Conservation (phyloP, 2,888 invertebrate genomes). For the Ptilodon capucinus region DNA sequence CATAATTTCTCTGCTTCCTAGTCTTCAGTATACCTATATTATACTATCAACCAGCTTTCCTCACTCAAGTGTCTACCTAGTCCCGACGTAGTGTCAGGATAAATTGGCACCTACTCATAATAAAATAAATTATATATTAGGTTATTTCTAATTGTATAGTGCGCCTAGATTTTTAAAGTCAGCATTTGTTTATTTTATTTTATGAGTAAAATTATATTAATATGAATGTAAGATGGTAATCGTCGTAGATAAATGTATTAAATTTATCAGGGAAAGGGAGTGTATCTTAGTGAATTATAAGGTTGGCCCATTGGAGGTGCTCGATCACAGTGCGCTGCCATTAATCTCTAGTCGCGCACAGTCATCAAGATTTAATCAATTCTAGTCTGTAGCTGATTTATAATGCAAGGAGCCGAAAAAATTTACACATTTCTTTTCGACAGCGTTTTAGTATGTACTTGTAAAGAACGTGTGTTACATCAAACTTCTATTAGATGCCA, state of each 20-base stretch:
- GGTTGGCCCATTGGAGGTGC: conserved; percentile 1
- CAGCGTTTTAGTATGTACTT: background rate
- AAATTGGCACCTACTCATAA: too few relatives aligned
- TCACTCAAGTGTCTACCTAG: too few relatives aligned
- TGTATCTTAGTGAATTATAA: conserved; percentile 1
- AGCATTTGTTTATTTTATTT: too few relatives aligned
- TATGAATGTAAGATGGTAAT: too few relatives aligned
- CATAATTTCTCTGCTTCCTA: too few relatives aligned
- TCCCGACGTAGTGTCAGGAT: too few relatives aligned
- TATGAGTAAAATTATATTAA: too few relatives aligned
- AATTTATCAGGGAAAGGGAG: background rate
- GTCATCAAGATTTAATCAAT: conserved; percentile 58
- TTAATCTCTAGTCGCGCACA: conserved; percentile 46
- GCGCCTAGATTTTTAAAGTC: too few relatives aligned
- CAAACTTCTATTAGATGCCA: background rate
- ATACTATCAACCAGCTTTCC: too few relatives aligned
- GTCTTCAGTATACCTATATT: too few relatives aligned
- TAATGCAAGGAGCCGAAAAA: conserved; percentile 34
- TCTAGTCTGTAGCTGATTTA: conserved; percentile 43
- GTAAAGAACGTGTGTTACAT: background rate
- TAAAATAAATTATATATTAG: too few relatives aligned
- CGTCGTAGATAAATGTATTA: background rate
- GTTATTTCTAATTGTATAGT: too few relatives aligned
- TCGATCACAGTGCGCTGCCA: conserved; percentile 15
- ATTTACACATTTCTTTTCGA: conserved; percentile 1